Conservation (phyloP, 2,888 invertebrate species). For the Sylvicola fuscatus region DNA sequence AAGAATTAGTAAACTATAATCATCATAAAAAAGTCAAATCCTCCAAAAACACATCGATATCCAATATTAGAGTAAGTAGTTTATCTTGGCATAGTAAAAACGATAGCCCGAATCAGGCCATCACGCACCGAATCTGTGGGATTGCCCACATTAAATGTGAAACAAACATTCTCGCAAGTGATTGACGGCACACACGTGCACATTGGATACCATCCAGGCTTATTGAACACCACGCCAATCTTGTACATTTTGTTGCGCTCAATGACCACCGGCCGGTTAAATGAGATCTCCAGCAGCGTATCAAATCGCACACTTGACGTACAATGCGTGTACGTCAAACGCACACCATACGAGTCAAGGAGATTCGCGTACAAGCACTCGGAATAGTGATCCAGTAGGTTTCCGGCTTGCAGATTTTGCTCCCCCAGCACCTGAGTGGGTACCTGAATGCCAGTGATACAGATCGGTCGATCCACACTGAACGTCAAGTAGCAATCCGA, state of each 20-base stretch:
- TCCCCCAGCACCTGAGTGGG: conserved; percentile 43
- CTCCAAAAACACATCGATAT: too few species aligned
- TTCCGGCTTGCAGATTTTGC: conserved; percentile 7
- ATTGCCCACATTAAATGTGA: conserved; percentile 54
- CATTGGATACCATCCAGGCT: conserved; percentile 63
- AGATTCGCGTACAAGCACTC: conserved; percentile 67
- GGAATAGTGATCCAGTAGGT: conserved; percentile 30
- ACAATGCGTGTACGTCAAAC: conserved; percentile 65
- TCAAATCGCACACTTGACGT: conserved; percentile 54
- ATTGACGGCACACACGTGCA: conserved; percentile 48
- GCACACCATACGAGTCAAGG: conserved; percentile 55
- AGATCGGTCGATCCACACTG: conserved; percentile 60
- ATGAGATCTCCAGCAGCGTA: conserved; percentile 55
- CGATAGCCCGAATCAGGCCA: conserved; percentile 57
- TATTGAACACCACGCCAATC: conserved; percentile 65
- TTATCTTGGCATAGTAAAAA: conserved; percentile 31
- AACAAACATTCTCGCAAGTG: conserved; percentile 47
- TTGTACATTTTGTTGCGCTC: conserved; percentile 49
- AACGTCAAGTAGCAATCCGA: conserved; percentile 62
- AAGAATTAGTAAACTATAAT: too few species aligned
- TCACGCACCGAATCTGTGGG: conserved; percentile 50
- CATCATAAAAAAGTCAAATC: too few species aligned
- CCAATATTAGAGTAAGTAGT: neutral
- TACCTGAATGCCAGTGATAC: conserved; percentile 45
- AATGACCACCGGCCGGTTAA: conserved; percentile 60